A percentile compares a stretch with the other conserved stretches of the same genome.
Conservation (phyloP, 2,113 vertebrate species). For the Calidris pygmaea region DNA sequence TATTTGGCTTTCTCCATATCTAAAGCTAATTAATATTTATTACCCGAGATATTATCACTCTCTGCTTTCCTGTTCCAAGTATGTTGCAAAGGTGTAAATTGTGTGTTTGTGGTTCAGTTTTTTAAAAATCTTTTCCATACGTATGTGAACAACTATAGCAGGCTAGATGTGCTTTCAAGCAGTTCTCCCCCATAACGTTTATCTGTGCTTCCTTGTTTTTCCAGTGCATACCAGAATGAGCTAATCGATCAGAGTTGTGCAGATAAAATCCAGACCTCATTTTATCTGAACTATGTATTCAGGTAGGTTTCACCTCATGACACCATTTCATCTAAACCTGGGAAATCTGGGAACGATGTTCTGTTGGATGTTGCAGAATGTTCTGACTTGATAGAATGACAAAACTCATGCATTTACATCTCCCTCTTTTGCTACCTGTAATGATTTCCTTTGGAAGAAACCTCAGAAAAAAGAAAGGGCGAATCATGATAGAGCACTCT, state of each 20-base stretch:
- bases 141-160: neutral
- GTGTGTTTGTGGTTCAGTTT: neutral
- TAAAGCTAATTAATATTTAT: neutral
- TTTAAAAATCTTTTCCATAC: neutral
- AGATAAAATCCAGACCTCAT: neutral
- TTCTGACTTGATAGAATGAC: neutral
- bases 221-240: neutral
- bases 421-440: neutral
- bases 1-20: neutral
- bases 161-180: neutral
- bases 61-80: neutral
- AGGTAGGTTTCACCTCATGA: neutral
- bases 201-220: neutral
- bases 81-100: neutral
- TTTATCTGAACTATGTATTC: neutral
- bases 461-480: neutral
- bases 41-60: neutral
- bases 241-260: accelerated
- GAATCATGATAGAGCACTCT: neutral
- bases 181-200: neutral
- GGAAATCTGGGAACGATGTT: neutral
- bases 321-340: neutral
- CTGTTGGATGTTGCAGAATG: neutral
- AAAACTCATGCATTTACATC: neutral
- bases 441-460: neutral